A percentile compares a stretch with the other conserved stretches of the same genome.
Evolutionary conservation across 1,140 invertebrate species (phyloP).

Genomic region (Drosophila sproati): DNA sequence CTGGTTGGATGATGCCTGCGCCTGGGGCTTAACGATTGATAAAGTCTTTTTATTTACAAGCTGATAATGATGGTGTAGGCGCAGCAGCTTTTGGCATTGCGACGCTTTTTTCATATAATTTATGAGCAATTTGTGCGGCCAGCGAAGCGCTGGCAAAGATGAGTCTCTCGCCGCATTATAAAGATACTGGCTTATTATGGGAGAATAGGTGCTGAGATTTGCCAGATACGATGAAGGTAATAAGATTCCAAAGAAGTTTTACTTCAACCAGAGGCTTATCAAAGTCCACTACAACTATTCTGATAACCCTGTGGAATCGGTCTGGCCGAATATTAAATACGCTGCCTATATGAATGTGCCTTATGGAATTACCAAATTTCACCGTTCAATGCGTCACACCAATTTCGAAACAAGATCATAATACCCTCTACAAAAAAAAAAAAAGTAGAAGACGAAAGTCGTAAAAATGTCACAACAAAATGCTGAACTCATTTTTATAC

Average conservation of each 20-base stretch:
- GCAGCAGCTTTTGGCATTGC: slow-evolving; percentile 75
- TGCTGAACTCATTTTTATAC: slow-evolving; percentile 76
- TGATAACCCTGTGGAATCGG: too few relatives aligned
- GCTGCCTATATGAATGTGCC: too few relatives aligned
- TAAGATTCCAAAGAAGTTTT: not conserved
- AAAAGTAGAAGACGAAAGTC: slow-evolving; percentile 20
- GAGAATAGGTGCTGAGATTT: not conserved
- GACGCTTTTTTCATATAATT: slow-evolving; percentile 63
- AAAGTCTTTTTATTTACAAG: slow-evolving; percentile 83
- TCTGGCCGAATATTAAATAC: too few relatives aligned
- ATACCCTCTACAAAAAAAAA: slow-evolving; percentile 16
- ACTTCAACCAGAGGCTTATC: not conserved
- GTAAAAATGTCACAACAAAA: slow-evolving; percentile 81
- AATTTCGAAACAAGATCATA: slow-evolving; percentile 57
- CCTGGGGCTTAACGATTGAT: slow-evolving; percentile 75
- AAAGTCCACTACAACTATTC: too few relatives aligned
- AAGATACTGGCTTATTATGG: slow-evolving; percentile 4
- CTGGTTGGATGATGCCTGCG: slow-evolving; percentile 26
- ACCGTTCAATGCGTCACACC: not conserved
- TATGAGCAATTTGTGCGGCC: slow-evolving; percentile 66
- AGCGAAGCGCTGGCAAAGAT: not conserved
- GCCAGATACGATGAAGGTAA: not conserved
- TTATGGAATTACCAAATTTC: not conserved
- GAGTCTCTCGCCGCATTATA: not conserved
- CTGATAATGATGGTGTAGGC: slow-evolving; percentile 82